Base-by-base conservation (phyloP, 64 coral and sea anemone genomes). In the Trachythela sp. region DNA sequence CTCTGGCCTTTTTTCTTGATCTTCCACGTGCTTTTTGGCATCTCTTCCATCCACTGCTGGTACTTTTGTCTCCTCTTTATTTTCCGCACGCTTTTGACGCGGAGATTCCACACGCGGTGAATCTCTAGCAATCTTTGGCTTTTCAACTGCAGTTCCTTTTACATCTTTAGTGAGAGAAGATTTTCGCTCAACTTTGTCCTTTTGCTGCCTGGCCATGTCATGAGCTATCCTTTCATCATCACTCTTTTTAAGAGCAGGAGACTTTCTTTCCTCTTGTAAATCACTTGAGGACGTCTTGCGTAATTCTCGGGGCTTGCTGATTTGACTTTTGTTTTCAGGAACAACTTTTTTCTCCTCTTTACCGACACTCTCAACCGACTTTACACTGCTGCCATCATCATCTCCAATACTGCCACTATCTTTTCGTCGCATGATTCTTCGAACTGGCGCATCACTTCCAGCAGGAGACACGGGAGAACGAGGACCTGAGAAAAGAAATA, bases 341-440 rank as follows among this genome's bases (percentile, higher is more conserved):
- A 32, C n/a, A 84, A 37, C 36, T 15, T 84, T 91, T 56, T 71
- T 87, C 27, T 92, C 90, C 31, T 54, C 70, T 56, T 92, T 86
- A 43, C 90, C 90, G 26, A 86, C 72, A 41, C 96, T 99, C 27
- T 99, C 96, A 48, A 99, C 40, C 15, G 96, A 99, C 89, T 94
- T 99, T 11, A 99, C 94, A 86, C 95, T 99, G 43, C 93, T 89
- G 41, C 88, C 90, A 89, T 99, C 96, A 89, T 99, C 96, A 54
- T 94, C 96, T 83, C 93, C 91, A 67, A 93, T 99, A 40, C 96
- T 99, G 36, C 96, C 94, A 91, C 96, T 99, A 43, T 99, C 96
- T 30, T 91, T 93, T 30, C 96, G 96, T 36, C 94, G 94, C 96
- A 99, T 99, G 52, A 99, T 99, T 37, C 96, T 88, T 41, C 86